phyloP scores from a whole-genome alignment of 2,888 invertebrate species.

The Gastracanthus pulcherrimus region DNA sequence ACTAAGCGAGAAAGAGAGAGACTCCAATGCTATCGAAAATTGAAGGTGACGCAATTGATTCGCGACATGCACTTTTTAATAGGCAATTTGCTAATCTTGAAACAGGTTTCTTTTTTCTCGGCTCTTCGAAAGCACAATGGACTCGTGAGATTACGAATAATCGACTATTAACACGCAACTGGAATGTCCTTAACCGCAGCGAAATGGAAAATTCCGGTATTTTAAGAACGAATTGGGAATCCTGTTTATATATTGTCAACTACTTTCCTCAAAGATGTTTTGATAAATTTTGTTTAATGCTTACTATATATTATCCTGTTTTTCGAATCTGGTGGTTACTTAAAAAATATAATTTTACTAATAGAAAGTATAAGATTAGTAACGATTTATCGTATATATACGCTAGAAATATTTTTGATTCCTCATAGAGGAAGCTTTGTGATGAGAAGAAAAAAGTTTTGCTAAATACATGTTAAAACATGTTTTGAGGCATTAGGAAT shows the following conservation, averaged over 20 bases:
- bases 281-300: not conserved
- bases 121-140: not conserved
- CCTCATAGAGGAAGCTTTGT: too few relatives aligned
- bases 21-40: not conserved
- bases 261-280: not conserved
- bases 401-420: too few relatives aligned
- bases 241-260: not conserved
- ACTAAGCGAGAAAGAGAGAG: not conserved
- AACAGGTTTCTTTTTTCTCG: not conserved
- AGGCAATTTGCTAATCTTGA: slow-evolving; percentile 23
- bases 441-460: too few relatives aligned
- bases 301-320: not conserved
- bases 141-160: not conserved
- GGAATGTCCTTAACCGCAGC: not conserved
- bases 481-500: too few relatives aligned
- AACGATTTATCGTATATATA: too few relatives aligned
- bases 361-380: too few relatives aligned
- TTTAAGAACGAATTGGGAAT: not conserved
- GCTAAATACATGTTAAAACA: too few relatives aligned
- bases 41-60: not conserved
- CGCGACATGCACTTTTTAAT: slow-evolving; percentile 29
- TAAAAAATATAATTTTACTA: too few relatives aligned
- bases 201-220: slow-evolving; percentile 1
- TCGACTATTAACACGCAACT: not conserved
- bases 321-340: too few relatives aligned